Conservation (phyloP, 1,140 invertebrate genomes). For the Trichoplusia ni region DNA sequence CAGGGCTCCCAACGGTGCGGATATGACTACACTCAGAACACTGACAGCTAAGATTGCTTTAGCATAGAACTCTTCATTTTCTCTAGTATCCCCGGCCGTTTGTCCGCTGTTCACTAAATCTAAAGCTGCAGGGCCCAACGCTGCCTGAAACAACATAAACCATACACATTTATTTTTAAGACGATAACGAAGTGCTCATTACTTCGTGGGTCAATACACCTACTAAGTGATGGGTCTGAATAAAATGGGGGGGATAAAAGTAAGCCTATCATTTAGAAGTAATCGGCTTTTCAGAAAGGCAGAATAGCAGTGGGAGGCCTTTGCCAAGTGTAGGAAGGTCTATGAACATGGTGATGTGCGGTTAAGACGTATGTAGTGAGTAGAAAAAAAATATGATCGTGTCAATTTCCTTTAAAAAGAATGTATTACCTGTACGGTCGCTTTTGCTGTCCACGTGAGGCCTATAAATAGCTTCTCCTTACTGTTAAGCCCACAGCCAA, state of each 20-base stretch:
- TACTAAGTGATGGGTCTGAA: no score
- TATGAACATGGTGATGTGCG: no score
- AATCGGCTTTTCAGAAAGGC: no score
- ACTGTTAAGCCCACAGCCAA: slow-evolving; percentile 89
- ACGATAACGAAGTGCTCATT: no score
- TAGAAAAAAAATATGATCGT: no score
- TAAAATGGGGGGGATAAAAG: no score
- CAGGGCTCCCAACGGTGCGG: slow-evolving; percentile 94
- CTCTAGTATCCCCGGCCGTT: slow-evolving; percentile 42
- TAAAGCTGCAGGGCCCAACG: slow-evolving; percentile 89
- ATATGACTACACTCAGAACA: slow-evolving; percentile 94
- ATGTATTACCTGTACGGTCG: slow-evolving; percentile 95
- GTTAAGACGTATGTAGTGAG: no score
- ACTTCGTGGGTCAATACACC: no score
- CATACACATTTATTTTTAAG: neutral
- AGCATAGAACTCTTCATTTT: slow-evolving; percentile 54
- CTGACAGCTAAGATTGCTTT: slow-evolving; percentile 84
- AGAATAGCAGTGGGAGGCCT: no score
- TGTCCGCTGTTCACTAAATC: slow-evolving; percentile 83
- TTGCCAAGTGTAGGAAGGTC: no score
- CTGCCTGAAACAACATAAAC: slow-evolving; percentile 83
- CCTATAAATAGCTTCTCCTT: slow-evolving; percentile 95
- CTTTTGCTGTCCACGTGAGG: slow-evolving; percentile 95
- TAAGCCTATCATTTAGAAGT: no score
- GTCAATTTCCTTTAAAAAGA: no score